Evolutionary conservation across 1,140 invertebrate genomes (phyloP), one percentile per base, ranked within the genome.

Genomic region (Zaprionus taronus): DNA sequence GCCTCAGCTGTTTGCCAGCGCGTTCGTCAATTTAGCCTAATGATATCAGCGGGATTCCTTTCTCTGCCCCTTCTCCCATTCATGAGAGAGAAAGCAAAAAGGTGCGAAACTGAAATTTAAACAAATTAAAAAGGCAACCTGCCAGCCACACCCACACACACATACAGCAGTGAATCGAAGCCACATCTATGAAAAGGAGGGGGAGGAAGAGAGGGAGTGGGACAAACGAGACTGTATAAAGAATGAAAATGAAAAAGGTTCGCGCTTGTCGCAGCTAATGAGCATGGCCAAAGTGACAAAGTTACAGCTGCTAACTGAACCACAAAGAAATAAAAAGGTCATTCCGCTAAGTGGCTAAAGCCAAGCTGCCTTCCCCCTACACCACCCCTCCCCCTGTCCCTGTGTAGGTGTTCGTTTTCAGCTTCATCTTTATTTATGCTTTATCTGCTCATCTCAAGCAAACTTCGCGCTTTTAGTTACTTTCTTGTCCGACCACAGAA

Each of bases 71-170:
- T 24, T 1, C 20, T 9, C 15, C 44, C 44, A 1, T n/a, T 2
- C 47, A 49, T 36, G 38, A 17, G 17, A 17, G 41, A 47, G n/a
- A n/a, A 47, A 28, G 51, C n/a, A 67, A 79, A 83, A 89, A 90
- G 84, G 85, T 90, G 84, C 84, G 78, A 89, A 89, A 83, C 79
- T 84, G 84, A 81, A 89, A 89, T 90, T 89, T 89, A 90, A 87
- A 90, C 85, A 89, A 89, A 89, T 90, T 89, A 89, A 89, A 84
- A 80, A 83, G 61, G 77, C 64, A 69, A 87, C 69, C 79, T 80
- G 79, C 82, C 76, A 34, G 79, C 34, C 64, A 65, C 41, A 47
- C n/a, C 41, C 41, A 69, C 62, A 55, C 64, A 28, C 28, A 34
- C 64, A 28, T 7, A 34, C 31, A 34, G 31, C 31, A 55, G 4